Evolutionary conservation across 2,888 invertebrate species (phyloP).

Genomic region (Brassicogethes aeneus): DNA sequence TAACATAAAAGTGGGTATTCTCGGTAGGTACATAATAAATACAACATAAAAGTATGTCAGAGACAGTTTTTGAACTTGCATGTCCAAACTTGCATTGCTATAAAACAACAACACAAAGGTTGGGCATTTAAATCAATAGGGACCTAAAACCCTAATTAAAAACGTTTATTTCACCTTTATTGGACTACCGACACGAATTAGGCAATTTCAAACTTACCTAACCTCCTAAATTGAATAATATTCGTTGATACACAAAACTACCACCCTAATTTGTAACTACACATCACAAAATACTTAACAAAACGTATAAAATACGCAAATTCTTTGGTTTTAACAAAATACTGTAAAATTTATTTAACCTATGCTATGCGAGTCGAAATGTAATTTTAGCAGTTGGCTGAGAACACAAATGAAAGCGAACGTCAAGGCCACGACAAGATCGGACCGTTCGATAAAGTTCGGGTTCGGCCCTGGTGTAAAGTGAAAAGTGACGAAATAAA

Average conservation of each 20-base stretch:
- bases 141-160: slow-evolving; percentile 2
- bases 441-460: not conserved
- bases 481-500: no score
- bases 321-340: no score
- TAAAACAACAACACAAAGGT: no score
- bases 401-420: slow-evolving; percentile 6
- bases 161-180: not conserved
- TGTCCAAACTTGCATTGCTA: not conserved
- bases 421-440: slow-evolving; percentile 12
- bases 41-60: no score
- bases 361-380: not conserved
- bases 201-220: not conserved
- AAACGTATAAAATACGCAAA: no score
- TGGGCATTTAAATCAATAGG: slow-evolving; percentile 11
- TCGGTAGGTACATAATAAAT: no score
- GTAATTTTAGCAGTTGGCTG: not conserved
- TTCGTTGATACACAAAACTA: slow-evolving; percentile 3
- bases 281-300: no score
- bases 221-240: not conserved
- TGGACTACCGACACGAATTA: not conserved
- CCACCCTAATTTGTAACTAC: no score
- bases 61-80: no score
- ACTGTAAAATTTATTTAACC: not conserved
- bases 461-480: no score
- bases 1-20: no score